Conservation (phyloP, 2,888 invertebrate species). For the Sussaba pulchella region DNA sequence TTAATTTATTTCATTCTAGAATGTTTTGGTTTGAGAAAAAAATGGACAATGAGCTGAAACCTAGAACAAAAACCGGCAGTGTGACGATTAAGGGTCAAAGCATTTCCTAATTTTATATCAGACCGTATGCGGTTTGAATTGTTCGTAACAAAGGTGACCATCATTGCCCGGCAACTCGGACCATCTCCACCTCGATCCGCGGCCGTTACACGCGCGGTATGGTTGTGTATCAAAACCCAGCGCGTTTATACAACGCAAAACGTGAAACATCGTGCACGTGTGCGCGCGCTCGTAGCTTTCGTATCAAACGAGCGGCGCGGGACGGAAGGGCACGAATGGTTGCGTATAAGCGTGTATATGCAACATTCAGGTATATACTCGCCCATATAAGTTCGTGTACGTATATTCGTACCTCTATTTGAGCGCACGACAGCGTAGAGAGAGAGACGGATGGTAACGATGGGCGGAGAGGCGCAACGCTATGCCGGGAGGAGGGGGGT, state of each 20-base stretch:
- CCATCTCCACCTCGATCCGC: slow-evolving; percentile 6
- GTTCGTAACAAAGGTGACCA: slow-evolving; percentile 27
- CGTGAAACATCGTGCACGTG: slow-evolving; percentile 32
- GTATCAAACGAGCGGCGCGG: background rate
- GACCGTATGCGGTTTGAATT: background rate
- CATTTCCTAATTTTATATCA: background rate
- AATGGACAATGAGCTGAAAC: background rate
- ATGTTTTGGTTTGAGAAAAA: slow-evolving; percentile 6
- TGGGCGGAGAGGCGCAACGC: slow-evolving; percentile 62
- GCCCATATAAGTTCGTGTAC: background rate
- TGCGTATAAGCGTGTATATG: slow-evolving; percentile 5
- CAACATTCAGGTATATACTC: too few species aligned
- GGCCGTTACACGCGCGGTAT: background rate
- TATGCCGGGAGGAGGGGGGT: slow-evolving; percentile 45
- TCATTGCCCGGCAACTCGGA: background rate
- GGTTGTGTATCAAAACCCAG: background rate
- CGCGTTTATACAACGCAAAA: slow-evolving; percentile 7
- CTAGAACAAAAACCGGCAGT: too few species aligned
- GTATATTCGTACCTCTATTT: slow-evolving; percentile 13
- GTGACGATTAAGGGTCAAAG: too few species aligned
- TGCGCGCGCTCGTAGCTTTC: background rate
- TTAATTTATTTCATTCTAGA: background rate
- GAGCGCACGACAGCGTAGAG: slow-evolving; percentile 33
- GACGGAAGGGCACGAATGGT: slow-evolving; percentile 8
- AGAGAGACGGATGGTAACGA: slow-evolving; percentile 44